These are phyloP conservation scores for Blastobasis lacticolella DNA, from an alignment of 2,888 invertebrate species.

Conservation along the genomic window DNA sequence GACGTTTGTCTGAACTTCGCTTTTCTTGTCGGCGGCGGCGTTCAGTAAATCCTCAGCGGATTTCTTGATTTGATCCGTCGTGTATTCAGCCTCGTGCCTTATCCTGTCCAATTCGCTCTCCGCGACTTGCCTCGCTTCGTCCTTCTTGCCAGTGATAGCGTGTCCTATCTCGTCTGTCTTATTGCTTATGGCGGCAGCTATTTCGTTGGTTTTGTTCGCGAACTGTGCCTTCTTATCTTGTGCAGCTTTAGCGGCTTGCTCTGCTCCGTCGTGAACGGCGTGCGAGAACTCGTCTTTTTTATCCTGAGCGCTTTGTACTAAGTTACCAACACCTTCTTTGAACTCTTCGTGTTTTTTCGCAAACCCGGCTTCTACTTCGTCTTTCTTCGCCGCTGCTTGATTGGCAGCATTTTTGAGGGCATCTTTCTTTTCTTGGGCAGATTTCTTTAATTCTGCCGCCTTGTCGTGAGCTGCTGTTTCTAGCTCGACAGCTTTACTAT, in stretches of 20 bases:
- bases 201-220: conserved; percentile 10
- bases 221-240: conserved; percentile 16
- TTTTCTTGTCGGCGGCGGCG: conserved; percentile 44
- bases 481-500: conserved; percentile 33
- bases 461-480: conserved; percentile 28
- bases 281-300: conserved; percentile 18
- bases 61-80: conserved; percentile 62
- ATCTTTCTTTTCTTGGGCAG: conserved; percentile 38
- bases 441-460: conserved; percentile 32
- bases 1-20: conserved; percentile 38
- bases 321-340: conserved; percentile 14
- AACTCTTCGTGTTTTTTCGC: conserved; percentile 22
- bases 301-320: conserved; percentile 19
- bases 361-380: conserved; percentile 22
- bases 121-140: conserved; percentile 30
- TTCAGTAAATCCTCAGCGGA: conserved; percentile 55
- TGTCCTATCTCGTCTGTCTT: conserved; percentile 24
- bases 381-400: conserved; percentile 25
- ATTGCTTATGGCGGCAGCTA: conserved; percentile 12
- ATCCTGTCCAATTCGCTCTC: conserved; percentile 52
- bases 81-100: conserved; percentile 56
- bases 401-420: conserved; percentile 28
- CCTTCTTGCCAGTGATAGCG: conserved; percentile 24
- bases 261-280: conserved; percentile 15
- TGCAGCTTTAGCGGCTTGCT: conserved; percentile 13